Base-by-base conservation (phyloP, 2,888 invertebrate species). In the Oxytorus armatus region DNA sequence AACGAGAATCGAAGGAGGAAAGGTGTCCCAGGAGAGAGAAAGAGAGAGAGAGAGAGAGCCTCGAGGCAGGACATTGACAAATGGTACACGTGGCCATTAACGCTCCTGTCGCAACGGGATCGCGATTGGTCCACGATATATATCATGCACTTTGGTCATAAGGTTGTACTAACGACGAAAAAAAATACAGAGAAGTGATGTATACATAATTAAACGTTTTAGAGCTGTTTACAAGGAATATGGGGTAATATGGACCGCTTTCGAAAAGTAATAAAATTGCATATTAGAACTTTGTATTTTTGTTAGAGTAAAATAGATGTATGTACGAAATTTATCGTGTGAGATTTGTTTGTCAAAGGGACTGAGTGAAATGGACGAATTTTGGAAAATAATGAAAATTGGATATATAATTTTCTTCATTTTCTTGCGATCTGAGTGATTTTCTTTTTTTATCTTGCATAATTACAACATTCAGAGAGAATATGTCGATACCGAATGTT, bases 61-160 rank as follows among this genome's bases (percentile, higher is more conserved):
- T 63, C 47, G 55, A 33, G 44, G 5, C 36, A 39, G 51, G 69
- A 59, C 72, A 49, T 70, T 65, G 70, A 77, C 55, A 77, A 77
- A 70, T 70, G 70, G 70, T n/a, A n/a, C 70, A 77, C 77, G 70
- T 77, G 70, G 70, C 65, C 49, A 65, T 77, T 65, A 66, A 66
- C 65, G 59, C 65, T 72, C 70, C 57, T 51, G 72, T 72, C 51
- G 65, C 65, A 66, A 77, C 72, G 65, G 65, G 65, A 77, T 72
- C 51, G 77, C 65, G 57, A 77, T 66, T 66, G 65, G 65, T 23
- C 29, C 59, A 57, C 18, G 72, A 72, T 72, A 65, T 49, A 47
- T 18, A 16, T n/a, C 11, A 18, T 0, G 10, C 68, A 29, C 65
- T 57, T 47, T 57, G 59, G 65, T 72, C 70, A 65, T 65, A 65